These are phyloP conservation scores for Beroe forskalii DNA, from an alignment of 37 sponge, comb jelly and placozoan genomes.

Conservation along the genomic window DNA sequence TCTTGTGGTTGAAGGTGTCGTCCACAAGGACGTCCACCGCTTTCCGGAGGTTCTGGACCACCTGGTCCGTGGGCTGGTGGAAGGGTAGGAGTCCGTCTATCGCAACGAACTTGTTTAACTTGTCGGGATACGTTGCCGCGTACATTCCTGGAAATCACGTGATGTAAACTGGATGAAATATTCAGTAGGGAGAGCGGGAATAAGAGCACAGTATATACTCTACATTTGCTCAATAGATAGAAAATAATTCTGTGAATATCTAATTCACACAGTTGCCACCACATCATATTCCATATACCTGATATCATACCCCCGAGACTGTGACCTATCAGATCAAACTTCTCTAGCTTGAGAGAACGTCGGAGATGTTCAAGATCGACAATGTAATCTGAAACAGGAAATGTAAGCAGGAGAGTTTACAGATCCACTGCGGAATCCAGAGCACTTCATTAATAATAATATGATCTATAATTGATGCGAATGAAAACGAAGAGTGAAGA, in stretches of 20 bases:
- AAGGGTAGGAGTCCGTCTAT: slow-evolving; percentile 27
- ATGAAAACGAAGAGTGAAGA: too few species aligned
- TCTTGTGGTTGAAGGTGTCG: slow-evolving; percentile 23
- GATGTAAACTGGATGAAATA: too few species aligned
- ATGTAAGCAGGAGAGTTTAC: too few species aligned
- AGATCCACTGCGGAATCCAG: too few species aligned
- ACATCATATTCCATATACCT: too few species aligned
- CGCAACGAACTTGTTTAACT: slow-evolving; percentile 15
- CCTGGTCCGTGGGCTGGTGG: slow-evolving; percentile 5
- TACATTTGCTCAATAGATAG: too few species aligned
- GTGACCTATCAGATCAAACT: slow-evolving; percentile 12
- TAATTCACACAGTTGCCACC: too few species aligned
- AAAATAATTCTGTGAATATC: too few species aligned
- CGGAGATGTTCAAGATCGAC: neutral
- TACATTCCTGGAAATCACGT: neutral
- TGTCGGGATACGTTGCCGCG: slow-evolving; percentile 15
- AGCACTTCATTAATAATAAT: too few species aligned
- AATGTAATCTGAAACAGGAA: slow-evolving; percentile 46
- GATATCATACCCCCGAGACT: slow-evolving; percentile 30
- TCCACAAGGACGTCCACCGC: neutral
- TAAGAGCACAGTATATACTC: too few species aligned
- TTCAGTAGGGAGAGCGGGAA: too few species aligned
- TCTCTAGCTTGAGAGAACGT: neutral
- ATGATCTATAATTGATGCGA: too few species aligned
- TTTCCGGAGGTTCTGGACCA: neutral